These are phyloP conservation scores for Ophion slaviceki DNA, from an alignment of 2,888 invertebrate species.

Conservation along the genomic window DNA sequence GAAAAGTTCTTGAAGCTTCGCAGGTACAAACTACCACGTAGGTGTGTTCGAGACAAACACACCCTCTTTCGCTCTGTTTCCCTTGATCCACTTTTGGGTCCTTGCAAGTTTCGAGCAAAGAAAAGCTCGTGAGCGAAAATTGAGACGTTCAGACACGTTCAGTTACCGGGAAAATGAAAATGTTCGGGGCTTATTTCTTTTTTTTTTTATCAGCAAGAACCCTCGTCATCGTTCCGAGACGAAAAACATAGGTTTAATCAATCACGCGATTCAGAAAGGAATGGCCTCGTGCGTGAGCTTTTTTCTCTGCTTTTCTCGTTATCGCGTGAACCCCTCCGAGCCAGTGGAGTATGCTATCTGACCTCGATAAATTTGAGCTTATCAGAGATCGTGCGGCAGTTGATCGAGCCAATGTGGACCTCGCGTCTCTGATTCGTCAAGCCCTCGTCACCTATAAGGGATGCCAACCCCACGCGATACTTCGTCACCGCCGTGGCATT, in stretches of 20 bases:
- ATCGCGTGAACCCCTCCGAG: slow-evolving; percentile 50
- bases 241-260: slow-evolving; percentile 4
- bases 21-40: no score
- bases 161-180: not conserved
- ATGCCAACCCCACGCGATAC: slow-evolving; percentile 48
- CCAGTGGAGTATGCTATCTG: slow-evolving; percentile 53
- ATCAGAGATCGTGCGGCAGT: slow-evolving; percentile 46
- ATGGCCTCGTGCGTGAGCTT: slow-evolving; percentile 15
- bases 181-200: not conserved
- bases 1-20: no score
- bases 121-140: not conserved
- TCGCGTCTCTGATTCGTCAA: slow-evolving; percentile 46
- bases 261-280: slow-evolving; percentile 16
- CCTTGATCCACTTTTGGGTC: not conserved
- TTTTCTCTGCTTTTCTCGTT: slow-evolving; percentile 40
- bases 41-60: no score
- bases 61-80: not conserved
- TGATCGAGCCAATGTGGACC: slow-evolving; percentile 31
- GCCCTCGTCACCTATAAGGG: slow-evolving; percentile 43
- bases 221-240: not conserved
- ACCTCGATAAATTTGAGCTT: slow-evolving; percentile 67
- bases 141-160: not conserved
- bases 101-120: not conserved
- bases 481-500: not conserved
- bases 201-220: not conserved